Evolutionary conservation across 2,113 vertebrate species (phyloP).

Genomic region (Ardeotis arabs): DNA sequence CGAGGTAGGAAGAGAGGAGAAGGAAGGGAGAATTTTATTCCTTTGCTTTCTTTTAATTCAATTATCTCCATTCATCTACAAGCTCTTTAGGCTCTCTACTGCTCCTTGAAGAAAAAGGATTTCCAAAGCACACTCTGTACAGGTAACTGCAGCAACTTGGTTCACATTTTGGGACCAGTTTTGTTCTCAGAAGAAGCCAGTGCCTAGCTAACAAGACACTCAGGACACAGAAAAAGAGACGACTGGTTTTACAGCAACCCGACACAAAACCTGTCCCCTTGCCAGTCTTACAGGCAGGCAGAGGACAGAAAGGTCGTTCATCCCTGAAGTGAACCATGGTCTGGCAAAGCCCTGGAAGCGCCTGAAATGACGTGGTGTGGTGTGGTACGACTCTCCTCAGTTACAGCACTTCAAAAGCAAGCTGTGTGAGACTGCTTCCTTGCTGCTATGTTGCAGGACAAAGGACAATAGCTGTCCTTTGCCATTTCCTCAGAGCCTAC

Average conservation of each 20-base stretch:
- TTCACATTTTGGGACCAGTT: neutral
- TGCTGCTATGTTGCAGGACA: neutral
- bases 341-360: neutral
- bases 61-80: neutral
- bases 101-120: neutral
- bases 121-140: neutral
- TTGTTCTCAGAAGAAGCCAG: neutral
- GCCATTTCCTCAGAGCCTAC: slow-evolving; percentile 4
- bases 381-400: neutral
- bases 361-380: neutral
- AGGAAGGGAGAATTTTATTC: neutral
- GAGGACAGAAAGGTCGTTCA: neutral
- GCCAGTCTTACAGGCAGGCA: neutral
- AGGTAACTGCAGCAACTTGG: neutral
- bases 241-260: neutral
- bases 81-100: neutral
- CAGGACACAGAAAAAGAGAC: neutral
- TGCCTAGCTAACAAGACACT: neutral
- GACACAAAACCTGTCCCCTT: neutral
- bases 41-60: neutral
- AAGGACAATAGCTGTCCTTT: slow-evolving; percentile 31
- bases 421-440: neutral
- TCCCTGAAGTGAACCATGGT: neutral
- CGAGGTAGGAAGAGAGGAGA: no score
- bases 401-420: neutral